Evolutionary conservation across 2,888 invertebrate species (phyloP).

Genomic region (Sussaba pulchella): DNA sequence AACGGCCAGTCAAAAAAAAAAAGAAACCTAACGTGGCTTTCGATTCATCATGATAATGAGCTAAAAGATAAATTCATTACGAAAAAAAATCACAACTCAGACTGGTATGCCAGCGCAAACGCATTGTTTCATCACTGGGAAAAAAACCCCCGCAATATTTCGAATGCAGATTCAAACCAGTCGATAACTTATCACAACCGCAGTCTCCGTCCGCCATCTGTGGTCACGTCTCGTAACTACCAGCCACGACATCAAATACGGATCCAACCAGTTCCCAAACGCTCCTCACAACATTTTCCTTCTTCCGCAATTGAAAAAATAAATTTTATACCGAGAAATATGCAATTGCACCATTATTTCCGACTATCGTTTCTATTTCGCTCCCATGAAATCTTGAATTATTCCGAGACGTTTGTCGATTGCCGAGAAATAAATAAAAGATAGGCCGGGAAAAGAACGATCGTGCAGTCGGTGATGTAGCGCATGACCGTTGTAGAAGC

Average conservation of each 20-base stretch:
- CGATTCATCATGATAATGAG: no score
- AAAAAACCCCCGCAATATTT: no score
- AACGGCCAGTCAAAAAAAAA: no score
- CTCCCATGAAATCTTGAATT: slow-evolving; percentile 37
- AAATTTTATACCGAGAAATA: slow-evolving; percentile 51
- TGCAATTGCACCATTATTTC: slow-evolving; percentile 28
- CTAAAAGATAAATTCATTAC: no score
- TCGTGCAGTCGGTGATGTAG: slow-evolving; percentile 62
- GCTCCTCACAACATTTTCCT: background rate
- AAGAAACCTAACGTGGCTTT: no score
- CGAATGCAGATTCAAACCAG: background rate
- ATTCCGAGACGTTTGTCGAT: slow-evolving; percentile 27
- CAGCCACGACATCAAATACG: background rate
- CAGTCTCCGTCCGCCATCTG: slow-evolving; percentile 19
- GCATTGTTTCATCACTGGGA: no score
- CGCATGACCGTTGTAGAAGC: slow-evolving; percentile 54
- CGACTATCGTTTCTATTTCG: slow-evolving; percentile 3
- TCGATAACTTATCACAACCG: slow-evolving; percentile 19
- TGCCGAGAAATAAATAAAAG: slow-evolving; percentile 39
- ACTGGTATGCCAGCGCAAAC: no score
- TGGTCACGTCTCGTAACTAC: background rate
- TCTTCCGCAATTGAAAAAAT: slow-evolving; percentile 6
- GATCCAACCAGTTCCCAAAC: background rate
- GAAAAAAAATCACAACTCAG: no score
- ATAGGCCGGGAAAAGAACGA: slow-evolving; percentile 53